Conservation (phyloP, 1,140 invertebrate species). For the Atopsyche davidsoni region DNA sequence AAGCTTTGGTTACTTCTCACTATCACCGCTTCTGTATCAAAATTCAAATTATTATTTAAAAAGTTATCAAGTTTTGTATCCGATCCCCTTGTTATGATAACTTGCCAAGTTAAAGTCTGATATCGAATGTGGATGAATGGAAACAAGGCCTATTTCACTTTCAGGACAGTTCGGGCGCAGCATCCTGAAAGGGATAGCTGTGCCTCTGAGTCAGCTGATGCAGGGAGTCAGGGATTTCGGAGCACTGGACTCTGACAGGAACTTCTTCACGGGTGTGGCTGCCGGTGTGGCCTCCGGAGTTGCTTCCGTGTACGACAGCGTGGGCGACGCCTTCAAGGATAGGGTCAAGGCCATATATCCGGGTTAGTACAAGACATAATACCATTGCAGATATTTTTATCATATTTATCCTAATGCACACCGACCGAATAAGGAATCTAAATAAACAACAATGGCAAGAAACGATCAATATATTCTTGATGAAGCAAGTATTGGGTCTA, state of each 20-base stretch:
- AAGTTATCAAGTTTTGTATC: no score
- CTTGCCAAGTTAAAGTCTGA: background rate
- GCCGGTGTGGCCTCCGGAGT: slow-evolving; percentile 41
- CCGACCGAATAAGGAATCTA: background rate
- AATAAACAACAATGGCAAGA: background rate
- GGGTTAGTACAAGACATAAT: slow-evolving; percentile 35
- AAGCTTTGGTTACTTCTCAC: background rate
- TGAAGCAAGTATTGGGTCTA: background rate
- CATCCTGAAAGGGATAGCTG: slow-evolving; percentile 41
- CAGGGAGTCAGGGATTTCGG: slow-evolving; percentile 40
- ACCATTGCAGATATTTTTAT: background rate
- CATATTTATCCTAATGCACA: background rate
- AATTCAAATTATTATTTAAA: background rate
- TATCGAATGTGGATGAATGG: background rate
- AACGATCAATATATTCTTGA: background rate
- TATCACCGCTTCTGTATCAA: background rate
- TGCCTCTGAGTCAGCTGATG: slow-evolving; percentile 43
- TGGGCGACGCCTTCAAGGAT: slow-evolving; percentile 44
- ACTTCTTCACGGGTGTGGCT: slow-evolving; percentile 41
- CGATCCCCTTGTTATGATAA: no score
- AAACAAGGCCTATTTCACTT: background rate
- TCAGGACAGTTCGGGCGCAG: slow-evolving; percentile 44
- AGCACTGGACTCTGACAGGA: slow-evolving; percentile 43
- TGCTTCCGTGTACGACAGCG: slow-evolving; percentile 39
- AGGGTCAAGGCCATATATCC: slow-evolving; percentile 50